These are phyloP conservation scores for Cylindroiulus punctatus DNA, from an alignment of 2,888 invertebrate genomes.

Conservation along the genomic window DNA sequence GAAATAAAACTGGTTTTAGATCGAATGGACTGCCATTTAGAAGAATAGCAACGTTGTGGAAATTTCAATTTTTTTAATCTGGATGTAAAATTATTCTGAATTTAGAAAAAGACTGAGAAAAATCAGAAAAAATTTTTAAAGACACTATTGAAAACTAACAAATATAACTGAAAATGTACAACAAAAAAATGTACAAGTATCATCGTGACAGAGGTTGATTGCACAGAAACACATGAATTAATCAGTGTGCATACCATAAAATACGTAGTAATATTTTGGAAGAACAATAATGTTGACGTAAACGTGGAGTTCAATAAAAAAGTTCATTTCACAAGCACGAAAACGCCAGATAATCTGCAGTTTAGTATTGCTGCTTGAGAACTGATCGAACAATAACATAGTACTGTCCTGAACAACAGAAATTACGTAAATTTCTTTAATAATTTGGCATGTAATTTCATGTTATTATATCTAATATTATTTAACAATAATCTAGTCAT, in stretches of 20 bases:
- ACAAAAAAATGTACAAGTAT: not conserved
- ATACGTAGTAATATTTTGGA: slow-evolving; percentile 17
- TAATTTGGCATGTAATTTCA: no score
- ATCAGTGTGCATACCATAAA: not conserved
- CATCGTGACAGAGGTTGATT: not conserved
- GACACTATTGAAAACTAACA: not conserved
- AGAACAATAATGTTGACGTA: slow-evolving; percentile 17
- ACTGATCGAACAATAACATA: not conserved
- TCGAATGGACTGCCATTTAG: not conserved
- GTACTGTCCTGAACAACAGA: not conserved
- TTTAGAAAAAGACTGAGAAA: not conserved
- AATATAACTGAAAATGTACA: not conserved
- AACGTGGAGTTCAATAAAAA: not conserved
- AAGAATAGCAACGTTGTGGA: not conserved
- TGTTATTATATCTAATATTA: no score
- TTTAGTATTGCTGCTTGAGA: not conserved
- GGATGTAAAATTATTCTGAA: not conserved
- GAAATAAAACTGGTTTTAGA: not conserved
- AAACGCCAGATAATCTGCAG: not conserved
- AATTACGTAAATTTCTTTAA: no score
- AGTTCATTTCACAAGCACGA: not conserved
- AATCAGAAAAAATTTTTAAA: not conserved
- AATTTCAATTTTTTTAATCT: not conserved
- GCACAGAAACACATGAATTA: slow-evolving; percentile 13
- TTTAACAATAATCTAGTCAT: not conserved